Conservation (phyloP, 1,140 invertebrate genomes). For the Leptestheria dahalacensis region DNA sequence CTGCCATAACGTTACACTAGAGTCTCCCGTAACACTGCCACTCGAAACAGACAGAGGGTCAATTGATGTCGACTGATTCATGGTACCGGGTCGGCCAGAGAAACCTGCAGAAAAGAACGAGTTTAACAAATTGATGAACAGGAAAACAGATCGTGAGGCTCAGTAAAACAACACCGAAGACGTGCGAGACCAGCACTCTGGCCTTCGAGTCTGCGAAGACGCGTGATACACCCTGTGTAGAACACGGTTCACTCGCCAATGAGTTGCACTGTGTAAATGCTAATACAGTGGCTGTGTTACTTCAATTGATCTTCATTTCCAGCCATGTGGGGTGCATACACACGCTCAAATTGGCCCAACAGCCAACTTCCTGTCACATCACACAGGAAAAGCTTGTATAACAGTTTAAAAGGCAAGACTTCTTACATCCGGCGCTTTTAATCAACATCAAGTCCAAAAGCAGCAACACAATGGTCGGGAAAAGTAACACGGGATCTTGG, state of each 20-base stretch:
- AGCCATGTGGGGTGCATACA: background rate
- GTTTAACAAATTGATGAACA: background rate
- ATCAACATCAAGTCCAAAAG: background rate
- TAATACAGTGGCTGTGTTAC: background rate
- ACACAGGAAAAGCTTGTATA: slow-evolving; percentile 10
- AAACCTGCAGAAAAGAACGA: slow-evolving; percentile 5
- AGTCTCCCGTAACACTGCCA: slow-evolving; percentile 12
- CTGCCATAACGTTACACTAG: slow-evolving; percentile 33
- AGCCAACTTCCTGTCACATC: slow-evolving; percentile 8
- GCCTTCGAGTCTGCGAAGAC: too few species aligned
- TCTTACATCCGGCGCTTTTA: background rate
- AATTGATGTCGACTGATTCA: background rate
- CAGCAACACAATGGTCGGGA: background rate
- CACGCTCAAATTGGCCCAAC: slow-evolving; percentile 8
- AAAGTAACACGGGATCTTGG: too few species aligned
- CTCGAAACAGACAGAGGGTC: slow-evolving; percentile 3
- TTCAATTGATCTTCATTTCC: background rate
- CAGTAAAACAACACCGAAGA: too few species aligned
- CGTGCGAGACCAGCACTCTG: too few species aligned
- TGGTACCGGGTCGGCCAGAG: slow-evolving; percentile 1
- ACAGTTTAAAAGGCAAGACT: background rate
- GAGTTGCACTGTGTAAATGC: too few species aligned
- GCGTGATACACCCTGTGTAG: too few species aligned
- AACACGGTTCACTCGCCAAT: too few species aligned
- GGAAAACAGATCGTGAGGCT: background rate